Evolutionary conservation across 2,113 vertebrate genomes (phyloP).

Genomic region (Notothenia coriiceps): DNA sequence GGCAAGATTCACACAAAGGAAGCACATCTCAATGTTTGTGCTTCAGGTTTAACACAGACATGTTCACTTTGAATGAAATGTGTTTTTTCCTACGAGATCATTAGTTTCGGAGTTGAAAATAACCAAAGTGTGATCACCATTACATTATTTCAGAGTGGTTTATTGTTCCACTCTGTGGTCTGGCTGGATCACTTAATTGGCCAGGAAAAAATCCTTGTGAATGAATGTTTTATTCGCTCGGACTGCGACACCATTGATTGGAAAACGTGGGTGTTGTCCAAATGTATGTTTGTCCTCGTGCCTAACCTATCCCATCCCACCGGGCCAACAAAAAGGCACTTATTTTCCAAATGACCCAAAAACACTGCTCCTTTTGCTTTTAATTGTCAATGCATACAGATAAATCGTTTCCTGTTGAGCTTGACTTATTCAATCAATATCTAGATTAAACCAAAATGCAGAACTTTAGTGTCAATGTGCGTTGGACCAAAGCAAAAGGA

Average conservation of each 20-base stretch:
- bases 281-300: slow-evolving; percentile 8
- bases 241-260: not conserved
- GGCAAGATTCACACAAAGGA: not conserved
- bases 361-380: slow-evolving; percentile 1
- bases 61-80: not conserved
- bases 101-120: slow-evolving; percentile 15
- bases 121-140: slow-evolving; percentile 20
- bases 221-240: slow-evolving; percentile 7
- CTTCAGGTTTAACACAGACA: not conserved
- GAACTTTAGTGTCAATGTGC: not conserved
- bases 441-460: not conserved
- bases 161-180: slow-evolving; percentile 13
- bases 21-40: not conserved
- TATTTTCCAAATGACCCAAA: slow-evolving; percentile 16
- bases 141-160: slow-evolving; percentile 32
- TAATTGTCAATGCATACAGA: not conserved
- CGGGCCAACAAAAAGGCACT: not conserved
- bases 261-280: slow-evolving; percentile 10
- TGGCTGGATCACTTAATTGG: not conserved
- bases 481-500: slow-evolving; percentile 7
- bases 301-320: slow-evolving; percentile 27
- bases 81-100: not conserved
- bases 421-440: not conserved
- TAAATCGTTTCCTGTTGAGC: not conserved
- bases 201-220: slow-evolving; percentile 4